Conservation (phyloP, 2,888 invertebrate genomes). For the Volucella inflata region DNA sequence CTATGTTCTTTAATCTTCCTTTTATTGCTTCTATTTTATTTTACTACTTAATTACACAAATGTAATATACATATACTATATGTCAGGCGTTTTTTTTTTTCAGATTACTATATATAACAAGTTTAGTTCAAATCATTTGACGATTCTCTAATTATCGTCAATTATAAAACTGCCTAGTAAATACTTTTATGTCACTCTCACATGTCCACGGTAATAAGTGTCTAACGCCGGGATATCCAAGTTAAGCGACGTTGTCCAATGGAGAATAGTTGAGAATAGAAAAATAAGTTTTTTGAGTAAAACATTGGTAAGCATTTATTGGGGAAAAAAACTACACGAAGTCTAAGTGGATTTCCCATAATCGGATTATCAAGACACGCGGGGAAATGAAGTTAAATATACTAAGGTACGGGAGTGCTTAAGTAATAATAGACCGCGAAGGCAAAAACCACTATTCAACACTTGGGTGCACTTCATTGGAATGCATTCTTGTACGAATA, state of each 20-base stretch:
- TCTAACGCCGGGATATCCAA: constrained; percentile 8
- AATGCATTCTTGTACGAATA: constrained; percentile 61
- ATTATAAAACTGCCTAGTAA: not conserved
- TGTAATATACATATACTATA: too few species aligned
- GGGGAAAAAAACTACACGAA: constrained; percentile 38
- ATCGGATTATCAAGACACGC: constrained; percentile 41
- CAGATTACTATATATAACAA: too few species aligned
- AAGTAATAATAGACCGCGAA: constrained; percentile 35
- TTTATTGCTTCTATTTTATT: too few species aligned
- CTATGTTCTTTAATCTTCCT: too few species aligned
- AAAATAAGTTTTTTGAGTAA: constrained; percentile 37
- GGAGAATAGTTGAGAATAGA: not conserved
- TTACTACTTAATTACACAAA: too few species aligned
- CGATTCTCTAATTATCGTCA: too few species aligned
- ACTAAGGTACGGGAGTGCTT: constrained; percentile 17
- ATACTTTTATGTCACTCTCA: constrained; percentile 31
- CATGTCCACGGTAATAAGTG: constrained; percentile 30
- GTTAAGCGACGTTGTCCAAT: constrained; percentile 17
- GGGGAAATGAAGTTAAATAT: constrained; percentile 64
- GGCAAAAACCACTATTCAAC: constrained; percentile 67
- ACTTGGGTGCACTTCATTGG: constrained; percentile 59
- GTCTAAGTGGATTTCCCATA: constrained; percentile 64
- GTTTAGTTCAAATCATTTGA: too few species aligned
- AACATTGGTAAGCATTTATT: constrained; percentile 55
- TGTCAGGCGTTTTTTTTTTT: too few species aligned